phyloP scores from a whole-genome alignment of 2,888 invertebrate species.

The Prionchulus punctatus region DNA sequence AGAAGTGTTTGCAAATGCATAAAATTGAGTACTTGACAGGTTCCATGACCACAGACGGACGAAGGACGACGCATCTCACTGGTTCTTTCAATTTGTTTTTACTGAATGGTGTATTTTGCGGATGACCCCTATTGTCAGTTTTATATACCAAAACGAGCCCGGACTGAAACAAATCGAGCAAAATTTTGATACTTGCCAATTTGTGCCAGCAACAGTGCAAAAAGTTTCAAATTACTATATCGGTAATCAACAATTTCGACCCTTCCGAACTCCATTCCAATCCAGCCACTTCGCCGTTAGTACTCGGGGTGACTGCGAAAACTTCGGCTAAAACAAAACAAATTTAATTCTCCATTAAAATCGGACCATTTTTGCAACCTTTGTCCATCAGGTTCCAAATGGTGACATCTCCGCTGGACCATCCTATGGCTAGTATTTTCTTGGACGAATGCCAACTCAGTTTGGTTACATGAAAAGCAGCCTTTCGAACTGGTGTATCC shows the following conservation, averaged over 20 bases:
- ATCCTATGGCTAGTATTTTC: constrained; percentile 63
- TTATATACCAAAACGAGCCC: background rate
- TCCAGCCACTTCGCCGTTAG: constrained; percentile 42
- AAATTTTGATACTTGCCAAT: background rate
- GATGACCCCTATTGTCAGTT: background rate
- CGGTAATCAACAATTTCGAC: constrained; percentile 65
- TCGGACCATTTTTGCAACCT: background rate
- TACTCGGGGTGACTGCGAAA: constrained; percentile 47
- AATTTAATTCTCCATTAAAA: background rate
- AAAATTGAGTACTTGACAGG: background rate
- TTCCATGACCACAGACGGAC: background rate
- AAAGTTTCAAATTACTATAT: constrained; percentile 45
- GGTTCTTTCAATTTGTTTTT: constrained; percentile 1
- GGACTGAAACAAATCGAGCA: background rate
- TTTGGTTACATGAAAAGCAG: background rate
- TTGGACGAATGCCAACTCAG: constrained; percentile 66
- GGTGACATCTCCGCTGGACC: constrained; percentile 78
- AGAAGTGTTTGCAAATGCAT: background rate
- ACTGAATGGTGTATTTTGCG: background rate
- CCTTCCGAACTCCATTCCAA: constrained; percentile 58
- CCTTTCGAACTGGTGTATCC: background rate
- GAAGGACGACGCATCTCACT: background rate
- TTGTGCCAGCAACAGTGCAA: background rate
- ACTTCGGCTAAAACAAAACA: too few species aligned
- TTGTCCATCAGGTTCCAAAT: constrained; percentile 47